phyloP scores from a whole-genome alignment of 2,888 invertebrate genomes.

The Lasioglossum zephyrum region DNA sequence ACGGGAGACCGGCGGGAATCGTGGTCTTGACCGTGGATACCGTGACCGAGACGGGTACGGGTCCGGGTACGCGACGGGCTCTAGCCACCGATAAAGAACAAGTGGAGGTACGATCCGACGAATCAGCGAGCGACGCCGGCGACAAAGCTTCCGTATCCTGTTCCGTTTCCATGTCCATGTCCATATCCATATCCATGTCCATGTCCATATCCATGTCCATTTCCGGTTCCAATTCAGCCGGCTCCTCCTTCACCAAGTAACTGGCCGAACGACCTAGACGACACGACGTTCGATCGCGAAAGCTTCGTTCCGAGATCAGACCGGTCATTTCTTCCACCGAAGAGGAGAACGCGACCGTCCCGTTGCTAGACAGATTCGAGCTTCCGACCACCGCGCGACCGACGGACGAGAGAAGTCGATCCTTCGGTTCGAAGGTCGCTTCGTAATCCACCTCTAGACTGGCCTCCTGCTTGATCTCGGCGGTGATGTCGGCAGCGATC shows the following conservation, averaged over 20 bases:
- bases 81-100: not conserved
- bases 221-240: conserved; percentile 77
- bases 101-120: not conserved
- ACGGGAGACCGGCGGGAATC: not conserved
- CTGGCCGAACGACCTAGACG: conserved; percentile 53
- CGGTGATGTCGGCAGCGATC: not conserved
- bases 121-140: not conserved
- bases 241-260: conserved; percentile 84
- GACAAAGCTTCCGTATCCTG: conserved; percentile 9
- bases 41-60: not conserved
- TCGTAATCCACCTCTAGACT: conserved; percentile 73
- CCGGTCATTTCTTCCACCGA: conserved; percentile 62
- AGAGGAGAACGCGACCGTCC: not conserved
- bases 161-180: conserved; percentile 18
- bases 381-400: not conserved
- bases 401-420: conserved; percentile 51
- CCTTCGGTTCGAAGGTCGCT: conserved; percentile 54
- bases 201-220: conserved; percentile 37
- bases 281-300: conserved; percentile 68
- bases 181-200: conserved; percentile 8
- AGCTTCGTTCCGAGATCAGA: conserved; percentile 66
- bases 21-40: conserved; percentile 41
- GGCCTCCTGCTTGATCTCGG: conserved; percentile 74
- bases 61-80: not conserved
- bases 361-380: not conserved